phyloP scores from a whole-genome alignment of 1,140 invertebrate genomes.

The Apis laboriosa region DNA sequence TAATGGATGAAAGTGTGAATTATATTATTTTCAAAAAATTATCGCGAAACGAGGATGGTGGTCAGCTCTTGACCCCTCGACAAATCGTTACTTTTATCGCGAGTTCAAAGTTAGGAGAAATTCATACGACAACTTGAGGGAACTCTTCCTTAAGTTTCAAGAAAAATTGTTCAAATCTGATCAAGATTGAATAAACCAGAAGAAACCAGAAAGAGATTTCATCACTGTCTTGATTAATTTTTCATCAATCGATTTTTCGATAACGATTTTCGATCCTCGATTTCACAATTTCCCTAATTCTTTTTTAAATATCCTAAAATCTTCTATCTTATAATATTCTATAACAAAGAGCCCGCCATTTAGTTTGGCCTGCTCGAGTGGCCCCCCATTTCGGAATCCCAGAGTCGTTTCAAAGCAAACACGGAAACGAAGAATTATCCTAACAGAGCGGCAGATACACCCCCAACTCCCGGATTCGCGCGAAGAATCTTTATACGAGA shows the following conservation, averaged over 20 bases:
- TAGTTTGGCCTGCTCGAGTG: not conserved
- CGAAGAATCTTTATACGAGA: not conserved
- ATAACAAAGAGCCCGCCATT: not conserved
- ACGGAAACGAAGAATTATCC: conserved; percentile 10
- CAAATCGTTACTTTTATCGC: not conserved
- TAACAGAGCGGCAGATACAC: not conserved
- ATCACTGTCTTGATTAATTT: not conserved
- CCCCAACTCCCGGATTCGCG: not conserved
- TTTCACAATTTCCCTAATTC: no score
- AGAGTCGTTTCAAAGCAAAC: not conserved
- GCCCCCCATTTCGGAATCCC: not conserved
- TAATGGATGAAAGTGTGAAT: conserved; percentile 31
- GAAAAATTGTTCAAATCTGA: no score
- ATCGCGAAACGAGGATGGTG: not conserved
- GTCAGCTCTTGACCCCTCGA: no score
- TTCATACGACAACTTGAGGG: not conserved
- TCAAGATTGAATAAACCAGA: not conserved
- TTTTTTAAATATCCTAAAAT: no score
- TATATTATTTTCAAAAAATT: conserved; percentile 26
- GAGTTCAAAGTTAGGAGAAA: not conserved
- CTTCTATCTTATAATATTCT: not conserved
- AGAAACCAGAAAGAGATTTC: not conserved
- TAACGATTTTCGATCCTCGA: not conserved
- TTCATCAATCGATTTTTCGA: not conserved
- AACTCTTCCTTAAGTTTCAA: no score